phyloP scores from a whole-genome alignment of 2,888 invertebrate species.

The Acanthococcus lagerstroemiae region DNA sequence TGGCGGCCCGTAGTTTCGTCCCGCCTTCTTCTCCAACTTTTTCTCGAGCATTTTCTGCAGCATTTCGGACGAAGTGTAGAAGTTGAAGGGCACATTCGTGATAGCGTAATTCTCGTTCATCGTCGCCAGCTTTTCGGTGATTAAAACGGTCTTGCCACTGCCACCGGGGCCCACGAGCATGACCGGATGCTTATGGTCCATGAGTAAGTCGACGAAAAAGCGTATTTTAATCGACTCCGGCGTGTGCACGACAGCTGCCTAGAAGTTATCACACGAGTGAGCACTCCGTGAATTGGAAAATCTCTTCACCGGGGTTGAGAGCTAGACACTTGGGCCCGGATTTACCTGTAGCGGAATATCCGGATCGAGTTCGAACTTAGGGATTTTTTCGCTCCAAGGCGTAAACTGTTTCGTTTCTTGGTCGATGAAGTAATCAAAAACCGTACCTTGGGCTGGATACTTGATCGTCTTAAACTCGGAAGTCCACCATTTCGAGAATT shows the following conservation, averaged over 20 bases:
- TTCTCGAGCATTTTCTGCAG: constrained; percentile 86
- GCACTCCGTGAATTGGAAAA: too few species aligned
- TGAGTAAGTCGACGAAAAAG: constrained; percentile 78
- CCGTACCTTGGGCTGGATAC: constrained; percentile 82
- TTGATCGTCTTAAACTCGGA: constrained; percentile 92
- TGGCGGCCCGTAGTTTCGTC: constrained; percentile 88
- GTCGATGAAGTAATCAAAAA: constrained; percentile 92
- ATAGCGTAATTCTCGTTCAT: constrained; percentile 78
- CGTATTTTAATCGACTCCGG: constrained; percentile 83
- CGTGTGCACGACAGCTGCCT: constrained; percentile 86
- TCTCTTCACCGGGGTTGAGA: not conserved
- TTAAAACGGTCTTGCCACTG: constrained; percentile 77
- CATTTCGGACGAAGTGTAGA: constrained; percentile 89
- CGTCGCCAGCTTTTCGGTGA: constrained; percentile 51
- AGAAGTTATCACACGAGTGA: too few species aligned
- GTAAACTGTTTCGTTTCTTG: constrained; percentile 79
- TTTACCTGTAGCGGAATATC: constrained; percentile 78
- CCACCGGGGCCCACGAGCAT: constrained; percentile 92
- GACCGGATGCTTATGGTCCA: constrained; percentile 79
- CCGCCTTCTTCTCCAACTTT: constrained; percentile 91
- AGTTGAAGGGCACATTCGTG: constrained; percentile 89
- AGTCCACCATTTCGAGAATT: constrained; percentile 96
- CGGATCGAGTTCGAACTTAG: constrained; percentile 81
- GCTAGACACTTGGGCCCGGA: constrained; percentile 11
- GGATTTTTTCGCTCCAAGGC: constrained; percentile 79